Evolutionary conservation across 2,797 vertebrate species (phyloP).

Genomic region (Xenentodon cancila): DNA sequence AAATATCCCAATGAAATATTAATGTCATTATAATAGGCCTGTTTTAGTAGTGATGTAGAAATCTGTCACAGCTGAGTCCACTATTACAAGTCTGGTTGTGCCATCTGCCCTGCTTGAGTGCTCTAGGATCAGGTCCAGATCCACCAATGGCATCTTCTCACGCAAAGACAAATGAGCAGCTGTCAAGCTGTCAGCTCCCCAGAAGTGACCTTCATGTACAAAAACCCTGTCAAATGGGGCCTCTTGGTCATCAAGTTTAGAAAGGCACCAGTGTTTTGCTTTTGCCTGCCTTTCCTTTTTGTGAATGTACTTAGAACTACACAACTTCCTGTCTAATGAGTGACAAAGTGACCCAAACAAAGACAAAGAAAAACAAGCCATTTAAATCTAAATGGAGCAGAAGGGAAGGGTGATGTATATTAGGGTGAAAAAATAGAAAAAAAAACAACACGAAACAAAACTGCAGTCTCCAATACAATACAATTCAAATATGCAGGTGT

Average conservation of each 20-base stretch:
- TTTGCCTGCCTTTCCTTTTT: slow-evolving; percentile 44
- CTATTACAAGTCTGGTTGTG: slow-evolving; percentile 60
- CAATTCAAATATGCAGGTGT: slow-evolving; percentile 25
- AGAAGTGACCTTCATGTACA: slow-evolving; percentile 45
- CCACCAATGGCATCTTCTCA: slow-evolving; percentile 73
- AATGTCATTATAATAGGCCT: slow-evolving; percentile 10
- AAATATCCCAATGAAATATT: slow-evolving; percentile 9
- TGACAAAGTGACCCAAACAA: slow-evolving; percentile 44
- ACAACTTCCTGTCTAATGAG: slow-evolving; percentile 57
- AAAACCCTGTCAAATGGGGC: slow-evolving; percentile 51
- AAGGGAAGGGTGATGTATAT: slow-evolving; percentile 8
- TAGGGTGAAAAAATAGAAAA: slow-evolving; percentile 7
- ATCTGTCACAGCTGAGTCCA: slow-evolving; percentile 28
- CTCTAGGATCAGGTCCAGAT: slow-evolving; percentile 56
- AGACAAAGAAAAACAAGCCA: slow-evolving; percentile 16
- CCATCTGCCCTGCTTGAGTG: slow-evolving; percentile 61
- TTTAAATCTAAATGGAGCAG: slow-evolving; percentile 20
- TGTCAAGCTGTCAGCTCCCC: slow-evolving; percentile 67
- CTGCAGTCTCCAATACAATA: not conserved
- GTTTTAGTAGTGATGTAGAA: slow-evolving; percentile 43
- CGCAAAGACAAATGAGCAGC: slow-evolving; percentile 77
- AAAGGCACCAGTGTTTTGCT: slow-evolving; percentile 54
- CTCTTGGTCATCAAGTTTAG: slow-evolving; percentile 48
- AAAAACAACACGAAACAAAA: no score
- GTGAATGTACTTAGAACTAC: slow-evolving; percentile 38